These are phyloP conservation scores for Alauda arvensis DNA, from an alignment of 2,797 vertebrate species.

Conservation along the genomic window DNA sequence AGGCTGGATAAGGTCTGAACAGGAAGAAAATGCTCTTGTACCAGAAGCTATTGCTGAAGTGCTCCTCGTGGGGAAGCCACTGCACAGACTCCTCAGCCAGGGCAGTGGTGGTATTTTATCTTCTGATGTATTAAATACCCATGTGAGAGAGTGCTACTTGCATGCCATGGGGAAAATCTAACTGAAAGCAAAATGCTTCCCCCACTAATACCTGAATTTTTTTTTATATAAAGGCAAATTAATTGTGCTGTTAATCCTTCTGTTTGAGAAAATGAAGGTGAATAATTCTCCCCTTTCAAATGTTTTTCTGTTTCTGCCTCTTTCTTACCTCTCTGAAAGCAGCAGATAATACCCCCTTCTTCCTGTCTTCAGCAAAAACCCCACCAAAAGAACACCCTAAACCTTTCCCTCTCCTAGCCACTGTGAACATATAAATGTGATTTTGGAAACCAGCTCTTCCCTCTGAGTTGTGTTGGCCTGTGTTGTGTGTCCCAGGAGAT, in stretches of 20 bases:
- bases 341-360: background rate
- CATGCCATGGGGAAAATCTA: background rate
- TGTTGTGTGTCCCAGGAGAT: background rate
- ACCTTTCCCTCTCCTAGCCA: background rate
- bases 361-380: background rate
- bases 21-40: background rate
- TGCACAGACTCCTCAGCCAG: background rate
- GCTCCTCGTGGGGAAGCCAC: background rate
- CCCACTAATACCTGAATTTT: background rate
- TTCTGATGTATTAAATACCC: background rate
- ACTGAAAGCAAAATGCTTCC: background rate
- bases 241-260: background rate
- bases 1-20: background rate
- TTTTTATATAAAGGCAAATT: background rate
- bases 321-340: background rate
- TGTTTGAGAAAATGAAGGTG: slow-evolving; percentile 2
- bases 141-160: background rate
- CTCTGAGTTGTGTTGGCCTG: background rate
- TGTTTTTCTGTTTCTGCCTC: background rate
- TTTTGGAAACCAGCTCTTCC: background rate
- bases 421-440: background rate
- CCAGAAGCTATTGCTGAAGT: background rate
- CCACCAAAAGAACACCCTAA: background rate
- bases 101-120: background rate
- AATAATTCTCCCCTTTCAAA: background rate